phyloP scores from a whole-genome alignment of 2,888 invertebrate species.

The Dorcus parallelipipedus region DNA sequence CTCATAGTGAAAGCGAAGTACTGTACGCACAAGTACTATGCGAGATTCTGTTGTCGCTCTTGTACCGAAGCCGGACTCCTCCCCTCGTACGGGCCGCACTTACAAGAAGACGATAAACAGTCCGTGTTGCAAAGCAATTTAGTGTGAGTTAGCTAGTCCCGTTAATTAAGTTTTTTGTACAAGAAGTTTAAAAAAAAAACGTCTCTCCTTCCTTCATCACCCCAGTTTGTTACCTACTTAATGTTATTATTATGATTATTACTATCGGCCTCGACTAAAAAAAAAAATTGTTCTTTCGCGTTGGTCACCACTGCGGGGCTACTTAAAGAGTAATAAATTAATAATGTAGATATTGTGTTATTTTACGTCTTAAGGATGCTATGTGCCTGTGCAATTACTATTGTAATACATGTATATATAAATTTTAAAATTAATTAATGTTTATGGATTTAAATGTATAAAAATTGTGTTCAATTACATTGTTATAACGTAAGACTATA shows the following conservation, averaged over 20 bases:
- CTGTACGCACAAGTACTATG: constrained; percentile 89
- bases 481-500: constrained; percentile 17
- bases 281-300: constrained; percentile 11
- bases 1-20: constrained; percentile 81
- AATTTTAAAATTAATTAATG: constrained; percentile 21
- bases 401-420: constrained; percentile 25
- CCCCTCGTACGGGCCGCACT: constrained; percentile 44
- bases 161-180: constrained; percentile 11
- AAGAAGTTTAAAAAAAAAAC: constrained; percentile 8
- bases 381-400: constrained; percentile 21
- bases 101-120: constrained; percentile 6
- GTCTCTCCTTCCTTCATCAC: constrained; percentile 3
- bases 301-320: neutral
- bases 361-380: constrained; percentile 10
- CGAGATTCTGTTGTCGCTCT: constrained; percentile 89
- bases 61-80: constrained; percentile 85
- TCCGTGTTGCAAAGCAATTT: constrained; percentile 13
- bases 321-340: constrained; percentile 7
- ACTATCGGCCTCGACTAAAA: constrained; percentile 12
- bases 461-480: constrained; percentile 22
- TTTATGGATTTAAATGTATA: constrained; percentile 23
- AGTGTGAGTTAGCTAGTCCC: constrained; percentile 19
- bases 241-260: neutral
- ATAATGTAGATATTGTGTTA: constrained; percentile 18
- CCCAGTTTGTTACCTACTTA: constrained; percentile 16